phyloP scores from a whole-genome alignment of 2,797 vertebrate species.

The Microtus agrestis region DNA sequence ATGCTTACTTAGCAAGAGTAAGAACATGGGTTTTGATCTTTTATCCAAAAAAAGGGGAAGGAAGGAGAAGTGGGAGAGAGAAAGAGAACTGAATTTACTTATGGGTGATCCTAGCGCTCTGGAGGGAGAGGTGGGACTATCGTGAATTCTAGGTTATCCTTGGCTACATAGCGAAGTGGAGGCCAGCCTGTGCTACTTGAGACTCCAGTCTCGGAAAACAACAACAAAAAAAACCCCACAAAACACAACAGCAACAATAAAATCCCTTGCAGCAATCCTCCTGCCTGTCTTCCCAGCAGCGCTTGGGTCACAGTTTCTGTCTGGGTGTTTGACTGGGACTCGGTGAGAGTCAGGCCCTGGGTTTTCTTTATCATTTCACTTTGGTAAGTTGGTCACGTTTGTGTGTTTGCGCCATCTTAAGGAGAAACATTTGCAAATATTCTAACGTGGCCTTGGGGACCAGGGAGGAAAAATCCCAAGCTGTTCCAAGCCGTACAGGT shows the following conservation, averaged over 20 bases:
- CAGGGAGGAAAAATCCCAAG: not conserved
- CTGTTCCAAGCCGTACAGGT: not conserved
- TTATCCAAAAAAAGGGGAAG: not conserved
- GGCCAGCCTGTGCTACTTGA: not conserved
- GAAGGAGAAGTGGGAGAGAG: not conserved
- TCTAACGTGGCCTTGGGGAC: not conserved
- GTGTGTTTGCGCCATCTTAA: not conserved
- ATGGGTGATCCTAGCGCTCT: no score
- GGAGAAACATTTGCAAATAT: slow-evolving; percentile 14
- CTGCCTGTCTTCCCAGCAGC: not conserved
- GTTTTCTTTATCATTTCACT: not conserved
- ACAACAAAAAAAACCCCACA: not conserved
- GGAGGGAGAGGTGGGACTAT: not conserved
- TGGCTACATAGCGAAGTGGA: not conserved
- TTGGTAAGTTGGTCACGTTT: not conserved
- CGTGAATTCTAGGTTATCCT: not conserved
- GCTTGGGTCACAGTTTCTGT: not conserved
- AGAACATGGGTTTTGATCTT: not conserved
- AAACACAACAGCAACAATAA: not conserved
- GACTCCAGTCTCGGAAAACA: not conserved
- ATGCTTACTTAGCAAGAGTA: not conserved
- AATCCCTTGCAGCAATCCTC: not conserved
- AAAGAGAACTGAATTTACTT: not conserved
- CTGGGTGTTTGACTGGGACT: not conserved
- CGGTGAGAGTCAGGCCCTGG: not conserved